Conservation (phyloP, 2,888 invertebrate species). For the Petrophora chlorosata region DNA sequence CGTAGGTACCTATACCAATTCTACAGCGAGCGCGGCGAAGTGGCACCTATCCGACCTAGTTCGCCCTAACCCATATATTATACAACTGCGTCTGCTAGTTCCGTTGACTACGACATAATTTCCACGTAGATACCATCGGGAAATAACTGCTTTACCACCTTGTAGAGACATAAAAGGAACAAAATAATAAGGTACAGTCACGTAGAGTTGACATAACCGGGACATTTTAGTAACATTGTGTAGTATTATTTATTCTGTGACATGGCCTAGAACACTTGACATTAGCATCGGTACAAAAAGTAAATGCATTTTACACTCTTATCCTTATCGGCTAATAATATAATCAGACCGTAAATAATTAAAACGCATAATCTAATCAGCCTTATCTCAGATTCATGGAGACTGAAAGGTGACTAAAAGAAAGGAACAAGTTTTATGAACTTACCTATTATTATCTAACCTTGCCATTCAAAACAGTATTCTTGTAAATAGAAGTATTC, state of each 20-base stretch:
- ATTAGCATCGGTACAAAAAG: too few relatives aligned
- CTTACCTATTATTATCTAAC: too few relatives aligned
- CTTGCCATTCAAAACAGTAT: too few relatives aligned
- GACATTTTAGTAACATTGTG: too few relatives aligned
- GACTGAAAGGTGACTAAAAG: not conserved
- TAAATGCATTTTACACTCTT: not conserved
- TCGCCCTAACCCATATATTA: slow-evolving; percentile 46
- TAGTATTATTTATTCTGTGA: too few relatives aligned
- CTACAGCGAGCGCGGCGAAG: slow-evolving; percentile 31
- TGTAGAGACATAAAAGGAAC: not conserved
- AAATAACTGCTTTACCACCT: slow-evolving; percentile 13
- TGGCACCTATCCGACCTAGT: slow-evolving; percentile 54
- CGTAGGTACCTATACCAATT: not conserved
- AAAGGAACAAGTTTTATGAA: too few relatives aligned
- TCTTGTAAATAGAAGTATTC: too few relatives aligned
- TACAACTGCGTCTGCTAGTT: slow-evolving; percentile 37
- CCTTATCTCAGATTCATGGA: slow-evolving; percentile 11
- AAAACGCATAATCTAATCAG: slow-evolving; percentile 20
- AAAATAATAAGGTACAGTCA: slow-evolving; percentile 5
- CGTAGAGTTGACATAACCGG: not conserved
- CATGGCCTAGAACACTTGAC: too few relatives aligned
- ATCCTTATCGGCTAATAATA: not conserved
- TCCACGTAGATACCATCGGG: slow-evolving; percentile 12
- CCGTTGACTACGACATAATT: slow-evolving; percentile 22
- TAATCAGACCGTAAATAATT: slow-evolving; percentile 5